Percentiles rank a stretch among this genome's conserved stretches.
Conservation (phyloP, 1,140 invertebrate genomes). For the Zaprionus gabonicus region DNA sequence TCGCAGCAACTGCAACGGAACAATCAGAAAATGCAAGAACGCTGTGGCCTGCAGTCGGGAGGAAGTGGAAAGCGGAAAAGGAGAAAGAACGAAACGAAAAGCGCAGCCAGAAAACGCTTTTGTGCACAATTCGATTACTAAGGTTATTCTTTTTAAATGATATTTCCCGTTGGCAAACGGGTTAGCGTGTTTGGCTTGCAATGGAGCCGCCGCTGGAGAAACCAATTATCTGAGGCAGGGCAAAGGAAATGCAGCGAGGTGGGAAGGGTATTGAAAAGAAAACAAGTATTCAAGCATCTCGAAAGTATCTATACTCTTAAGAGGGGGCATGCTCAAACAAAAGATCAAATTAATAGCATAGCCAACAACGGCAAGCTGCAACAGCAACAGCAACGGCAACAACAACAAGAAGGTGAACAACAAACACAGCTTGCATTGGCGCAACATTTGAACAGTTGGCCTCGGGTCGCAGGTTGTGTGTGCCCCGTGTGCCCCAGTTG, state of each 20-base stretch:
- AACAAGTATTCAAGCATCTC: conserved; percentile 5
- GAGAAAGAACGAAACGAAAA: conserved; percentile 15
- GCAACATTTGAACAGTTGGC: conserved; percentile 73
- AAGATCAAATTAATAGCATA: conserved; percentile 78
- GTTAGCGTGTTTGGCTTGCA: conserved; percentile 48
- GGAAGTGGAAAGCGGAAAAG: background rate
- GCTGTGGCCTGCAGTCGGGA: background rate
- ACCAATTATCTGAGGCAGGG: conserved; percentile 69
- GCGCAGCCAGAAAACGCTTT: conserved; percentile 64
- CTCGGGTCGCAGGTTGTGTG: background rate
- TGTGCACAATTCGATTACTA: conserved; percentile 79
- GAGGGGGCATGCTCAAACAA: conserved; percentile 55
- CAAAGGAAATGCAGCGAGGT: conserved; percentile 53
- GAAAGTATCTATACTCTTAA: conserved; percentile 36
- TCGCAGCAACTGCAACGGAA: background rate
- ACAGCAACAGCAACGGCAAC: conserved; percentile 21
- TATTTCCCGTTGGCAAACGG: conserved; percentile 59
- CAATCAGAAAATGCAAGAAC: background rate
- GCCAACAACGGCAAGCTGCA: conserved; percentile 29
- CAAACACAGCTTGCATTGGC: conserved; percentile 67
- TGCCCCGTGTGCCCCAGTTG: too few species aligned
- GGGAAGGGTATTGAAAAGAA: conserved; percentile 25
- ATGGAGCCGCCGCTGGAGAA: conserved; percentile 42
- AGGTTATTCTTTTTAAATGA: conserved; percentile 76
- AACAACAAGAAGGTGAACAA: background rate